Evolutionary conservation across 1,140 invertebrate genomes (phyloP).

Genomic region (Drosophila parvula): DNA sequence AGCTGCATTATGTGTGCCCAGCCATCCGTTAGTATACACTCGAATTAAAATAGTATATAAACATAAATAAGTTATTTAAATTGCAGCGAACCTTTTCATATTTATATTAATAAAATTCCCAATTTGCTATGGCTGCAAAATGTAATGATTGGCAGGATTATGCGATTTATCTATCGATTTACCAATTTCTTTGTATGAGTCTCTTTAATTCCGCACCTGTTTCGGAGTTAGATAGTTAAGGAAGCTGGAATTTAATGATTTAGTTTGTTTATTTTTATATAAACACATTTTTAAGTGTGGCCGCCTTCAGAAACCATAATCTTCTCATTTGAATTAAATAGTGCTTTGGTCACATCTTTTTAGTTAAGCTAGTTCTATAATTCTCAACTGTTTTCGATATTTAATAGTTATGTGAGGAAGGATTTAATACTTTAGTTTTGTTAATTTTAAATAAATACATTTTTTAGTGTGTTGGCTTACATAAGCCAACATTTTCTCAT

Average conservation of each 20-base stretch:
- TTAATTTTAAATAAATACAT: no score
- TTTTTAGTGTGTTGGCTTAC: no score
- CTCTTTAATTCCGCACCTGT: background rate
- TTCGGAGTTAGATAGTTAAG: background rate
- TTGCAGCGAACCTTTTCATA: no score
- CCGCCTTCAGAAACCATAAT: background rate
- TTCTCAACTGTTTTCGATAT: background rate
- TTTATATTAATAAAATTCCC: no score
- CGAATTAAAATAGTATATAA: background rate
- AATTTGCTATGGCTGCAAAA: no score
- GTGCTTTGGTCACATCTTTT: background rate
- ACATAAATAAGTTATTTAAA: background rate
- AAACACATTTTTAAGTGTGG: no score
- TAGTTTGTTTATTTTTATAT: no score
- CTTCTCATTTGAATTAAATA: background rate
- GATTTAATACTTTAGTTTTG: no score
- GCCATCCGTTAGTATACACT: conserved; percentile 5
- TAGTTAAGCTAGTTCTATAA: background rate
- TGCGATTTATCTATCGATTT: no score
- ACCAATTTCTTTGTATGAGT: background rate
- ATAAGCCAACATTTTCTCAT: no score
- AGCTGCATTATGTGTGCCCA: conserved; percentile 58
- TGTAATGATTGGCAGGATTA: no score
- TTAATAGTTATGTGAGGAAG: no score
- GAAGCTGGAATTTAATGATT: background rate